Base-by-base conservation (phyloP, 2,797 vertebrate species). In the Peromyscus attwateri region DNA sequence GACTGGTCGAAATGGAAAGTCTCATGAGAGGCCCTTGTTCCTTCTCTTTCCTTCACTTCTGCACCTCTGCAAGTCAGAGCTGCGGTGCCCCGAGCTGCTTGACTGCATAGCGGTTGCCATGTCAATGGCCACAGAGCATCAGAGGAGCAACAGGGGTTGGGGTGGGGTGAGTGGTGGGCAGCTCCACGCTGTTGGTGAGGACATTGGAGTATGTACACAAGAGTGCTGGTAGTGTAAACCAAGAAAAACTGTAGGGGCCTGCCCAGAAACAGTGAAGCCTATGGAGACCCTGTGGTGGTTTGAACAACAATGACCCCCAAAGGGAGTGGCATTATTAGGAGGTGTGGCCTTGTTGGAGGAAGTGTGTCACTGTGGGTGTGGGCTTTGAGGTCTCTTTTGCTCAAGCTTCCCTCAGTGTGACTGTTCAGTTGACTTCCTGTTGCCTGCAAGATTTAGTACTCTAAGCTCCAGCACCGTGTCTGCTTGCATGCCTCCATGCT, bases 21-120 rank as follows among this genome's bases (percentile, higher is more conserved):
- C n/a, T 34, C 5, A 2, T 0, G 0, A 13, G 80, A n/a, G 12
- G 16, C 19, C 0, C 13, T 3, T 27, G 1, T 8, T 62, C 7
- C 34, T 1, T 2, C 25, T 49, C 43, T 25, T 75, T 60, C 34
- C 23, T 13, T 37, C 19, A 1, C 31, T 46, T 77, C 23, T 64
- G 27, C 0, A 7, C 49, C 80, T 66, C 27, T 43, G 25, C 0
- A n/a, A 57, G 21, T 14, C 11, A 0, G 5, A 2, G 37, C 14
- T 60, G 2, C 0, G 4, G 9, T 16, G 1, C 6, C 9, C 66
- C 14, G 1, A 43, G 3, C 2, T 23, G 4, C 37, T 34, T 23
- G 68, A 37, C 77, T n/a, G 29, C 21, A 1, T 4, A 0, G 31
- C 2, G 75, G 14, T 2, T 6, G 25, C 14, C 25, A 0, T 52